Percentiles rank a stretch among this genome's conserved stretches.
phyloP scores from a whole-genome alignment of 2,888 invertebrate species.

The Leptinotarsa juncta region DNA sequence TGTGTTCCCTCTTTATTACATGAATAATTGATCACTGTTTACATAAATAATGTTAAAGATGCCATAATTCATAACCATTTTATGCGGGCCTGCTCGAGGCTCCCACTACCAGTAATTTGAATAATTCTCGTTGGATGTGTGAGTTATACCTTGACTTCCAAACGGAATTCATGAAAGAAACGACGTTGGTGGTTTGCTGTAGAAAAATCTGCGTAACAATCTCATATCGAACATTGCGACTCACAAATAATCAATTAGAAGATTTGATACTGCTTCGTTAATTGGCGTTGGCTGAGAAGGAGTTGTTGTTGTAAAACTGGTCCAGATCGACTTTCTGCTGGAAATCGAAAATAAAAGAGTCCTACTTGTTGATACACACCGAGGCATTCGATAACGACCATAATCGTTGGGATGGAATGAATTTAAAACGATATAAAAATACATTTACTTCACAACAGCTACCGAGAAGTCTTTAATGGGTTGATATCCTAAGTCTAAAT shows the following conservation, averaged over 20 bases:
- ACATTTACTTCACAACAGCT: not conserved
- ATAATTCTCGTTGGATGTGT: not conserved
- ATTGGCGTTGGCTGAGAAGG: not conserved
- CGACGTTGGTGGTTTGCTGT: not conserved
- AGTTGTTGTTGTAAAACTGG: conserved; percentile 7
- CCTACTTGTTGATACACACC: not conserved
- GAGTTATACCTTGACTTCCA: not conserved
- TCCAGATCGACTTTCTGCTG: not conserved
- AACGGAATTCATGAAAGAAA: not conserved
- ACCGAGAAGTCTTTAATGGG: not conserved
- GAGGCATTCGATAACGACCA: not conserved
- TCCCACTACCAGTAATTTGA: not conserved
- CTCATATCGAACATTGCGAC: not conserved
- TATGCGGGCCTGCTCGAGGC: not conserved
- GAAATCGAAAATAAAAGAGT: not conserved
- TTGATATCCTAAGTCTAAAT: not conserved
- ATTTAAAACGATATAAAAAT: not conserved
- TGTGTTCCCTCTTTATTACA: not conserved
- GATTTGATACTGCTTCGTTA: not conserved
- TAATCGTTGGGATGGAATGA: not conserved
- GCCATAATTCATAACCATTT: not conserved
- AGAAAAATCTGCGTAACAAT: not conserved
- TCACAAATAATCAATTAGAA: not conserved
- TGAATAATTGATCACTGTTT: conserved; percentile 1
- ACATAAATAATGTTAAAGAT: not conserved